Conservation (phyloP, 2,113 vertebrate genomes). For the Laterallus jamaicensis region DNA sequence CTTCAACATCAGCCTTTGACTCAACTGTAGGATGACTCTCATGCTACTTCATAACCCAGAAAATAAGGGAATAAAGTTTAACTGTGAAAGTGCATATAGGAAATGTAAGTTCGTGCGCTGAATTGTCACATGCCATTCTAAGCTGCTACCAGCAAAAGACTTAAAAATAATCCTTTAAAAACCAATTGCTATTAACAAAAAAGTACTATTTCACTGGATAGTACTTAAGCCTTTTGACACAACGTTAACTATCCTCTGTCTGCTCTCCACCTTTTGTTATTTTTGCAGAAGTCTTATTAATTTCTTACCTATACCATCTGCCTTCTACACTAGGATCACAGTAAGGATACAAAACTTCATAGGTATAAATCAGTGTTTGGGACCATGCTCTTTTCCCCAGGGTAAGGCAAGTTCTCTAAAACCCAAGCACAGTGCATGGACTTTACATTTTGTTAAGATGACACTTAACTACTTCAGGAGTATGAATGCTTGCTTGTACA, state of each 20-base stretch:
- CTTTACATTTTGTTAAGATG: background rate
- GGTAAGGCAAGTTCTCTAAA: background rate
- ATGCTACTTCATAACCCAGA: background rate
- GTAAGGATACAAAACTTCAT: background rate
- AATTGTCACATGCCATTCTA: background rate
- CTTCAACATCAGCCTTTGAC: background rate
- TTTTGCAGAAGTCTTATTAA: background rate
- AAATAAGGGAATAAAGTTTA: background rate
- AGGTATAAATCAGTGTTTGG: background rate
- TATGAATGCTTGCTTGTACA: background rate
- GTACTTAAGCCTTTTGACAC: background rate
- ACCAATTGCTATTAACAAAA: background rate
- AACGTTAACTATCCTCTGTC: background rate
- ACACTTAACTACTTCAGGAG: background rate
- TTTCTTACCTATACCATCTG: background rate
- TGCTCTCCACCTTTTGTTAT: background rate
- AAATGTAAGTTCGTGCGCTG: background rate
- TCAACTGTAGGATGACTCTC: background rate
- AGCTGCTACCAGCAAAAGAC: background rate
- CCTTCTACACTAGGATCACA: background rate
- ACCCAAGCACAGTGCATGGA: background rate
- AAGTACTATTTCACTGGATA: background rate
- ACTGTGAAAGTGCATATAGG: background rate
- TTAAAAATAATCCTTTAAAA: background rate
- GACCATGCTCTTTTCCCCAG: background rate